A percentile compares a stretch with the other conserved stretches of the same genome.
Conservation (phyloP, 1,140 invertebrate genomes). For the Melipona quadrifasciata region DNA sequence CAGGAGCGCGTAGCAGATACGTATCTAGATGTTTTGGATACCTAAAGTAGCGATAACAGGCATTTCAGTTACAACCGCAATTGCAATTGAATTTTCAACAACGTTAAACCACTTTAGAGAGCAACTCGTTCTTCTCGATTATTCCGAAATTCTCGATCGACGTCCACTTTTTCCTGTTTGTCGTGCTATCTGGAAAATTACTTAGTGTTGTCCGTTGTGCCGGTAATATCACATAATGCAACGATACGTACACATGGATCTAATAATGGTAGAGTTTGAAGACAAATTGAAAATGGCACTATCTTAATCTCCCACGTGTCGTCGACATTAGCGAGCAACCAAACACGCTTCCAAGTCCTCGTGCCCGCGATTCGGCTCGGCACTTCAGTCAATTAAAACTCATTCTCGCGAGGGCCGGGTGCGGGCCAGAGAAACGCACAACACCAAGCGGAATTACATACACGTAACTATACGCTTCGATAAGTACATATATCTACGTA, state of each 20-base stretch:
- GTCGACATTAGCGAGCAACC: neutral
- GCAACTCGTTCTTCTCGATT: no score
- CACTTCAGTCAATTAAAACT: conserved; percentile 63
- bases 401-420: conserved; percentile 32
- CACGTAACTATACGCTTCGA: neutral
- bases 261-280: neutral
- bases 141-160: no score
- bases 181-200: neutral
- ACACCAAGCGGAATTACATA: conserved; percentile 3
- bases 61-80: conserved; percentile 9
- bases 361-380: conserved; percentile 32
- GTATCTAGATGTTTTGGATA: conserved; percentile 12
- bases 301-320: conserved; percentile 11
- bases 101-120: no score
- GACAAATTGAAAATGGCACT: neutral
- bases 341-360: conserved; percentile 6
- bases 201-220: neutral
- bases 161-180: neutral
- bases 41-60: neutral
- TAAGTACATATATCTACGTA: no score
- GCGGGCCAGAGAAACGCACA: conserved; percentile 15
- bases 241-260: no score
- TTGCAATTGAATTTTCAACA: conserved; percentile 6
- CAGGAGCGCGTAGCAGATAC: neutral
- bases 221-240: neutral